Evolutionary conservation across 2,113 vertebrate genomes (phyloP).

Genomic region (Anser brachyrhynchus): DNA sequence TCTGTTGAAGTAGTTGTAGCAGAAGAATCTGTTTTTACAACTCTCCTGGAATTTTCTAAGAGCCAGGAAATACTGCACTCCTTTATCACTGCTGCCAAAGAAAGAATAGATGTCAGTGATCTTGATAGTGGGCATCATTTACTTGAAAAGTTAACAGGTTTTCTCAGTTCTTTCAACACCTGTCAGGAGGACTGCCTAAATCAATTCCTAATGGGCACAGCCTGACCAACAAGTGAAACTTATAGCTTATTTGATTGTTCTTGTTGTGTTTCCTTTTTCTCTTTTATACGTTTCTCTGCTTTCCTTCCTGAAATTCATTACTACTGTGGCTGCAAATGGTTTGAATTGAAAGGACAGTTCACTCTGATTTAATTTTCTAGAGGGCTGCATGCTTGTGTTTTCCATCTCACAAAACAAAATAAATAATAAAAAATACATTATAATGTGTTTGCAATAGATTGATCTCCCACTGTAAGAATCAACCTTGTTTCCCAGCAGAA

Average conservation of each 20-base stretch:
- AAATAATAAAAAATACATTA: not conserved
- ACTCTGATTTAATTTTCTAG: not conserved
- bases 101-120: conserved; percentile 28
- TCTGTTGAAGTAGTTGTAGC: not conserved
- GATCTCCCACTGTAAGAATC: not conserved
- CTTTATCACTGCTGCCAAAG: conserved; percentile 18
- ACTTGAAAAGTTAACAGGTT: conserved; percentile 3
- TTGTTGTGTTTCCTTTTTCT: not conserved
- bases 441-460: conserved; percentile 1
- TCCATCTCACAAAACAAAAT: not conserved
- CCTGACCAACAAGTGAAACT: not conserved
- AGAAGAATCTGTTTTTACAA: not conserved
- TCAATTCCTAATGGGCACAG: conserved; percentile 14
- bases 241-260: not conserved
- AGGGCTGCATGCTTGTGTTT: not conserved
- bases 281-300: not conserved
- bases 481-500: conserved; percentile 29
- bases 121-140: conserved; percentile 26
- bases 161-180: conserved; percentile 7
- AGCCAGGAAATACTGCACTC: not conserved
- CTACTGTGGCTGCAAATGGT: not conserved
- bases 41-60: not conserved
- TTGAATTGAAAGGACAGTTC: not conserved
- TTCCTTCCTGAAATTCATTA: conserved; percentile 10
- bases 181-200: not conserved